Base-by-base conservation (phyloP, 2,113 vertebrate genomes). In the Cathartes aura region DNA sequence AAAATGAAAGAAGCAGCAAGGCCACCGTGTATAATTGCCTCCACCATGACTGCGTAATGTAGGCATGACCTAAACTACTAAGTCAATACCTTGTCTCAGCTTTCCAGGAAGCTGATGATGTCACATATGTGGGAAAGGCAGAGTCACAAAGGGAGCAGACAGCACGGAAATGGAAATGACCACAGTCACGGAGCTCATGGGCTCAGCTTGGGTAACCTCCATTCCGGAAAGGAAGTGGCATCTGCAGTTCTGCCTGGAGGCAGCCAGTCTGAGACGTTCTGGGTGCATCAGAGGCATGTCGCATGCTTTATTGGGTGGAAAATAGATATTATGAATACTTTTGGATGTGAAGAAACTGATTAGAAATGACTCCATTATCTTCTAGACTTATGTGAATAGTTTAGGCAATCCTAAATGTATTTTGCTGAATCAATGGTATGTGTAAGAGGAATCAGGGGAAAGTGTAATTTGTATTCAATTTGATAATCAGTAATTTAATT, bases 151-250 rank as follows among this genome's bases (percentile, higher is more conserved):
- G 20, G 17, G 32, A 21, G 55, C 71, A 95, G 71, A 50, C 50
- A 87, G 93, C 82, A 76, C 0, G 2, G 50, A 95, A 90, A 76
- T 90, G 66, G 86, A 89, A 95, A 78, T 74, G 15, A 70, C 52
- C 64, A 27, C 0, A 0, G 62, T 14, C 30, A 70, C 23, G 14
- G 40, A 59, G 15, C 20, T 81, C 0, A 0, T 70, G 72, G 55
- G 66, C 76, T 96, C 79, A 92, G 36, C 42, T 86, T 1, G 3
- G 58, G 38, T 81, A 60, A 90, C 73, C 42, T 53, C 75, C 89
- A 27, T 24, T 96, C 66, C 0, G 1, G 53, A 93, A 70, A 94
- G 79, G 67, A 95, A 97, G 92, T 87, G 56, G 23, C 62, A 82
- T 75, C 19, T 90, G 27, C 76, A 60, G 14, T 86, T 89, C 82